Percentiles rank a stretch among this genome's conserved stretches.
Evolutionary conservation across 2,888 invertebrate genomes (phyloP).

Genomic region (Zaprionus bogoriensis): DNA sequence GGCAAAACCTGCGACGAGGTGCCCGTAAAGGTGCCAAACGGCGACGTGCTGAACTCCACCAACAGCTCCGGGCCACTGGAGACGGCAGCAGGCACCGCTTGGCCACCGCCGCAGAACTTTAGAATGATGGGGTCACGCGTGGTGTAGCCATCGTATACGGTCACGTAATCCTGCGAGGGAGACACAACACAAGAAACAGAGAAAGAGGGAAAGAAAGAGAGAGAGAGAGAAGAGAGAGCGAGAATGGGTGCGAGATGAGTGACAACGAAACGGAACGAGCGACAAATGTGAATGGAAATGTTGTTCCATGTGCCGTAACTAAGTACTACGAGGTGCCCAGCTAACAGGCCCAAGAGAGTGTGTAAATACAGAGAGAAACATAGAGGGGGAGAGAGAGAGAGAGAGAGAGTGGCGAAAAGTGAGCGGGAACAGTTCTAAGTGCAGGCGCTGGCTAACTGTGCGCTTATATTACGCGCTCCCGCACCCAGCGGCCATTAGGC

Average conservation of each 20-base stretch:
- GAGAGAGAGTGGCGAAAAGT: not conserved
- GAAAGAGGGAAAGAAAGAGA: constrained; percentile 1
- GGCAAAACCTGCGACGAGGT: constrained; percentile 90
- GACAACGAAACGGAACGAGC: constrained; percentile 41
- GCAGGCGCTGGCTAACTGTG: constrained; percentile 46
- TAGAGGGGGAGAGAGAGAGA: not conserved
- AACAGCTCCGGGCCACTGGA: constrained; percentile 94
- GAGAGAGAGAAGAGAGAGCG: constrained; percentile 15
- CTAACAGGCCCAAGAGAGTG: constrained; percentile 1
- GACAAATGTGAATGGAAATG: constrained; percentile 63
- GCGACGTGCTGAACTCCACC: constrained; percentile 94
- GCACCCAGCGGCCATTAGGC: constrained; percentile 59
- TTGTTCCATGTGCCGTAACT: constrained; percentile 54
- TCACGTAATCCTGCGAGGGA: constrained; percentile 89
- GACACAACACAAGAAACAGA: constrained; percentile 8
- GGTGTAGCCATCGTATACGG: constrained; percentile 94
- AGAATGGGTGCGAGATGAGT: constrained; percentile 67
- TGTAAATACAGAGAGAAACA: not conserved
- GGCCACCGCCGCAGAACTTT: constrained; percentile 95
- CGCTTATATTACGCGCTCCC: constrained; percentile 40
- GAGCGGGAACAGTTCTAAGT: constrained; percentile 40
- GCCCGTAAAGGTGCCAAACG: constrained; percentile 92
- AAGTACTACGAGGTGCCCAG: constrained; percentile 14
- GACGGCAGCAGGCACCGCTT: constrained; percentile 92
- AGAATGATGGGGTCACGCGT: constrained; percentile 93